These are phyloP conservation scores for Dasypolia templi DNA, from an alignment of 2,888 invertebrate species.

Conservation along the genomic window DNA sequence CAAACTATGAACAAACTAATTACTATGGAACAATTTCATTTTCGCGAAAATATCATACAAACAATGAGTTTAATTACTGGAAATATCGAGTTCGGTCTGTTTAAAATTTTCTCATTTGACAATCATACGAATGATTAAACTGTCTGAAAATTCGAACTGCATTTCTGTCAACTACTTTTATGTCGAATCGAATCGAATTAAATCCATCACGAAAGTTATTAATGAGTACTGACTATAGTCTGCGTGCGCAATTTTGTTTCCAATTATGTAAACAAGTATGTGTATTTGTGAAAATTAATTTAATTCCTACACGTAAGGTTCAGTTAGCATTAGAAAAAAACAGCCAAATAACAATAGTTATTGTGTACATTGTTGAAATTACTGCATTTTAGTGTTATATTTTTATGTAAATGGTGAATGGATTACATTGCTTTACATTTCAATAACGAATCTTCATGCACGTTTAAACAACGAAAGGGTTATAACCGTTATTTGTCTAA, in stretches of 20 bases:
- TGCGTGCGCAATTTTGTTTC: not conserved
- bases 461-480: not conserved
- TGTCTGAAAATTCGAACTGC: not conserved
- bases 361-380: not conserved
- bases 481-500: not conserved
- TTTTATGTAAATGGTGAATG: not conserved
- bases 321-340: not conserved
- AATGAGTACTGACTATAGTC: not conserved
- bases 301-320: not conserved
- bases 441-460: too few relatives aligned
- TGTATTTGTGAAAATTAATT: not conserved
- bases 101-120: slow-evolving; percentile 7
- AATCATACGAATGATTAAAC: slow-evolving; percentile 4
- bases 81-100: slow-evolving; percentile 11
- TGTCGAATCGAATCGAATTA: slow-evolving; percentile 9
- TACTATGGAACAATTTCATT: slow-evolving; percentile 24
- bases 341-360: not conserved
- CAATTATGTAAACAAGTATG: not conserved
- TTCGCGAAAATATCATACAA: not conserved
- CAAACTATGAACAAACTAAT: not conserved
- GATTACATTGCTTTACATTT: not conserved
- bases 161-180: slow-evolving; percentile 8
- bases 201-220: slow-evolving; percentile 3
- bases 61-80: slow-evolving; percentile 22
- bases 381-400: not conserved